Evolutionary conservation across 2,797 vertebrate genomes (phyloP).

Genomic region (Bradypodion ventrale): DNA sequence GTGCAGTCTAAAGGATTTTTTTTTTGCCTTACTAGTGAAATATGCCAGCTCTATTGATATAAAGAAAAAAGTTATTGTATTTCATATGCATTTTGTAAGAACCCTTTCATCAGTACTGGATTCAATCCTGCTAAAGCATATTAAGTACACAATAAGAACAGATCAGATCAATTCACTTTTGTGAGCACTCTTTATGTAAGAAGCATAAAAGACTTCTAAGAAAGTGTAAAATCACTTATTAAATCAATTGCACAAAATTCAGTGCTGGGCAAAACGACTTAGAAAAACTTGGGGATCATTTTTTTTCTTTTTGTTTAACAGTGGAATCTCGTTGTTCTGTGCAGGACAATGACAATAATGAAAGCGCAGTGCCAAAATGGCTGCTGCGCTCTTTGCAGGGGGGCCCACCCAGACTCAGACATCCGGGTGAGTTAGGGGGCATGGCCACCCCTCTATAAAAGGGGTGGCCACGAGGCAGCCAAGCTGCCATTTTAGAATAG

Average conservation of each 20-base stretch:
- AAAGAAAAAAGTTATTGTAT: background rate
- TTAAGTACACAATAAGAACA: background rate
- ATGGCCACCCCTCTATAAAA: too few species aligned
- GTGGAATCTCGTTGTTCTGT: too few species aligned
- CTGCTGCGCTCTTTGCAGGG: too few species aligned
- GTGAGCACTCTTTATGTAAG: slow-evolving; percentile 8
- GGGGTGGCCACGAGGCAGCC: too few species aligned
- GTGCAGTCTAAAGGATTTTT: background rate
- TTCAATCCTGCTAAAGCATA: background rate
- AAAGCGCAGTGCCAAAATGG: too few species aligned
- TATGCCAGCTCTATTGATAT: background rate
- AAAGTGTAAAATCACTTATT: slow-evolving; percentile 14
- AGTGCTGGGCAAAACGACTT: background rate
- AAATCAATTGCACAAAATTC: slow-evolving; percentile 9
- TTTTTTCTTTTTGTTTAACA: background rate
- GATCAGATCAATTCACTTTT: slow-evolving; percentile 6
- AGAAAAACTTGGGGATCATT: background rate
- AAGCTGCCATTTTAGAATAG: too few species aligned
- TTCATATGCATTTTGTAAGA: background rate
- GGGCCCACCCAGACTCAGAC: too few species aligned
- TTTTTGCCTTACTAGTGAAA: background rate
- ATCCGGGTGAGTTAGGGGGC: too few species aligned
- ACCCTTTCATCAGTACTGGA: background rate
- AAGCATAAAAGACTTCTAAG: background rate
- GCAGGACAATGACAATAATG: too few species aligned